These are phyloP conservation scores for Mobula birostris DNA, from an alignment of 2,113 vertebrate species.

Conservation along the genomic window DNA sequence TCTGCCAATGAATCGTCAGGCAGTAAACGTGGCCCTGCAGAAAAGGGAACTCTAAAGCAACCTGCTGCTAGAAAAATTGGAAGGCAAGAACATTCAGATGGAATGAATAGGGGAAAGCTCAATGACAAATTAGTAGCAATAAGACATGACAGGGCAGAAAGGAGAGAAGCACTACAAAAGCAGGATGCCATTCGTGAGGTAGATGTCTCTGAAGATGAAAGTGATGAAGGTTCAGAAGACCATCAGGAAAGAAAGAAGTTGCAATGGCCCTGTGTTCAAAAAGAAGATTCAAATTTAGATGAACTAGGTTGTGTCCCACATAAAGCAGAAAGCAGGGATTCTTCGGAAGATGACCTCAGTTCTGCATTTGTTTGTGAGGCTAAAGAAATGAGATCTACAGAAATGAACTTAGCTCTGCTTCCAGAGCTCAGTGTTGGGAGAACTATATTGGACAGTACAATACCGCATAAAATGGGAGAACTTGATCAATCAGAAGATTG, in stretches of 20 bases:
- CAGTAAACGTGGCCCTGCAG: constrained; percentile 61
- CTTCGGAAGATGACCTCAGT: constrained; percentile 52
- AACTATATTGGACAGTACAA: neutral
- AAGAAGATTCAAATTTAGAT: constrained; percentile 40
- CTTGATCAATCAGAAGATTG: neutral
- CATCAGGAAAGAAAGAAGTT: constrained; percentile 69
- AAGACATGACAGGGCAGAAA: constrained; percentile 82
- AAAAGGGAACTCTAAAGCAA: constrained; percentile 75
- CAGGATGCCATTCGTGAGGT: constrained; percentile 94
- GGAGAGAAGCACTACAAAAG: constrained; percentile 87
- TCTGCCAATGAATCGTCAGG: constrained; percentile 59
- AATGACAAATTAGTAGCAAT: constrained; percentile 74
- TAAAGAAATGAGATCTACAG: constrained; percentile 47
- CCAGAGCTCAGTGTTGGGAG: neutral
- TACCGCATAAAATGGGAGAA: constrained; percentile 12
- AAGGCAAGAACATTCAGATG: constrained; percentile 52
- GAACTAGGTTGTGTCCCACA: constrained; percentile 46
- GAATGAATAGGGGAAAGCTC: constrained; percentile 56
- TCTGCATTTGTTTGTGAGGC: constrained; percentile 54
- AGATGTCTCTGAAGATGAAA: constrained; percentile 89
- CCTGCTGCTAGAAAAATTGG: constrained; percentile 72
- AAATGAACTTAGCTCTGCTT: constrained; percentile 44
- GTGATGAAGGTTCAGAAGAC: constrained; percentile 80
- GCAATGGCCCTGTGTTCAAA: constrained; percentile 43
- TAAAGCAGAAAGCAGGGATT: constrained; percentile 48